Base-by-base conservation (phyloP, 1,140 invertebrate genomes). In the Zophobas morio region DNA sequence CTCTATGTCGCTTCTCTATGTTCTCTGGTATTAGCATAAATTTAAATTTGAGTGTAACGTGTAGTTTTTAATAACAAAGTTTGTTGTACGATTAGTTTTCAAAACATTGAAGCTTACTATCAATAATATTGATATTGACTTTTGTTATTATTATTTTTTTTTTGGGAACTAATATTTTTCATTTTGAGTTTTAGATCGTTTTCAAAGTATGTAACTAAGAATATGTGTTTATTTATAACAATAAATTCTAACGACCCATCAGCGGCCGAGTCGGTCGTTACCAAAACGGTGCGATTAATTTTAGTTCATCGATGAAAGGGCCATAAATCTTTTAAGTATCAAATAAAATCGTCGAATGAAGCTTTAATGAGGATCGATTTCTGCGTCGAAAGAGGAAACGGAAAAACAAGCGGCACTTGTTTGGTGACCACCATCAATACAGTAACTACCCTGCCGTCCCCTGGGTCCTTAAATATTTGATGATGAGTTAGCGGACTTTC, bases 381-480 rank as follows among this genome's bases (percentile, higher is more conserved):
- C 40, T 66, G 32, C 42, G 20, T 20, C 20, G 39, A 39, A 66
- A 39, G 37, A 66, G 60, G n/a, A 66, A 72, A 51, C 8, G 51
- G 46, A 72, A 72, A 53, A 72, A 72, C 34, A 72, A 72, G 33
- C 47, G 70, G 47, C 70, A 72, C 51, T 72, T 72, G 70, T 72
- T 72, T 42, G 70, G 46, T 77, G 76, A 77, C 76, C 76, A 70
- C 54, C 70, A 56, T 36, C 71, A 42, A 70, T 78, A 79, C 72
- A 54, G 79, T 75, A 80, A 81, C 79, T 81, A 82, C 81, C 81
- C 80, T 80, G 78, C 77, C 37, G 47, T 81, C 78, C 80, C 78
- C 79, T 66, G 72, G 80, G 78, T 79, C 75, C 79, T 83, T 84
- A 84, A 85, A 85, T 85, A 85, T 84, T 85, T 85, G 82, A 85